Evolutionary conservation across 1,140 invertebrate genomes (phyloP), one percentile per base, ranked within the genome.

Genomic region (Sweltsa coloradensis): DNA sequence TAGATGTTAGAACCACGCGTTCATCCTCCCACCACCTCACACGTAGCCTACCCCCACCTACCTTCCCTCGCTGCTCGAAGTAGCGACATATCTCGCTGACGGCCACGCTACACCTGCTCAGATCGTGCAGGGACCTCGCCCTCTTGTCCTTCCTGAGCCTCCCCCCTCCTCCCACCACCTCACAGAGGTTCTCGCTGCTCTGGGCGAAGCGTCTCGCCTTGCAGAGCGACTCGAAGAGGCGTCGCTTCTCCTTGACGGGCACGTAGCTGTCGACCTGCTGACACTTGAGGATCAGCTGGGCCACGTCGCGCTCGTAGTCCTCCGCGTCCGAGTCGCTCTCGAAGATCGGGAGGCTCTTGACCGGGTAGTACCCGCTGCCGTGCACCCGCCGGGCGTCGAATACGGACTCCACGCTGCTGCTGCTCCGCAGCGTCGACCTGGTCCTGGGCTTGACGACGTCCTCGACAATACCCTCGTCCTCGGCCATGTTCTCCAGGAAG

Each of bases 11-110:
- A n/a, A n/a, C n/a, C n/a, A n/a, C n/a, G n/a, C n/a, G n/a, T n/a
- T n/a, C n/a, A n/a, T n/a, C n/a, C n/a, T n/a, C n/a, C n/a, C n/a
- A n/a, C n/a, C n/a, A n/a, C n/a, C n/a, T n/a, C n/a, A n/a, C n/a
- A n/a, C n/a, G n/a, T n/a, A n/a, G n/a, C n/a, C n/a, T n/a, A n/a
- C n/a, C n/a, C n/a, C n/a, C n/a, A n/a, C n/a, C n/a, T n/a, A n/a
- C n/a, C 34, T 34, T n/a, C 19, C n/a, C 5, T 58, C 60, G 1
- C 60, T 61, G 61, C 46, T 78, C 74, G 53, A 78, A 78, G 47
- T 75, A 72, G 51, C 74, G 65, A 50, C 74, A 76, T 63, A 76
- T 76, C 47, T 76, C 72, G 6, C 72, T 60, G 0, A 78, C 75
- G 0, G 68, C 66, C 0, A 67, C 55, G 0, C 57, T 50, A 29